Percentiles rank a stretch among this genome's conserved stretches.
Conservation (phyloP, 2,113 vertebrate species). For the western clawed frog (Xenopus tropicalis) region DNA sequence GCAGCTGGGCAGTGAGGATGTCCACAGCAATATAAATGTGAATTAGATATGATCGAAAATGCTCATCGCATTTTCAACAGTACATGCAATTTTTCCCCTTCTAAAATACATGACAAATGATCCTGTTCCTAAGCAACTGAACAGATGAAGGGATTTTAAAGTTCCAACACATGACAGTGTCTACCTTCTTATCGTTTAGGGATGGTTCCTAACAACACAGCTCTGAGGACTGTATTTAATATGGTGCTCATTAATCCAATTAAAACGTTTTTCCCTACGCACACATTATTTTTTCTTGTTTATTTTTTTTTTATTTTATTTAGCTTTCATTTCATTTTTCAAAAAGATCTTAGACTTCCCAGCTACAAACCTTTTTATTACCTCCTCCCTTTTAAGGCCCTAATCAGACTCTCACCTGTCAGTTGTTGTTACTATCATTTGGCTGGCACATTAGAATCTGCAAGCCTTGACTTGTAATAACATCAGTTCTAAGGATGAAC, state of each 20-base stretch:
- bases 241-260: constrained; percentile 29
- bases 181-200: constrained; percentile 46
- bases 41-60: constrained; percentile 70
- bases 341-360: no score
- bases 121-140: constrained; percentile 72
- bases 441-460: no score
- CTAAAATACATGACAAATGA: constrained; percentile 65
- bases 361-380: no score
- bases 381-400: no score
- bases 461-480: no score
- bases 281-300: background rate
- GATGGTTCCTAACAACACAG: constrained; percentile 33
- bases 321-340: no score
- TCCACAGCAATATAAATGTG: constrained; percentile 66
- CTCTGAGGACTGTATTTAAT: constrained; percentile 14
- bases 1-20: constrained; percentile 74
- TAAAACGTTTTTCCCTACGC: constrained; percentile 8
- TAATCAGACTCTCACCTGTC: no score
- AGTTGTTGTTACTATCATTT: no score
- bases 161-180: constrained; percentile 58
- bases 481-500: no score
- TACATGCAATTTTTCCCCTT: constrained; percentile 62
- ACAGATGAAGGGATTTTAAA: constrained; percentile 61
- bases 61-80: constrained; percentile 61
- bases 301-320: no score